These are phyloP conservation scores for Caenorhabditis angaria DNA, from an alignment of 2,888 invertebrate species.

Conservation along the genomic window DNA sequence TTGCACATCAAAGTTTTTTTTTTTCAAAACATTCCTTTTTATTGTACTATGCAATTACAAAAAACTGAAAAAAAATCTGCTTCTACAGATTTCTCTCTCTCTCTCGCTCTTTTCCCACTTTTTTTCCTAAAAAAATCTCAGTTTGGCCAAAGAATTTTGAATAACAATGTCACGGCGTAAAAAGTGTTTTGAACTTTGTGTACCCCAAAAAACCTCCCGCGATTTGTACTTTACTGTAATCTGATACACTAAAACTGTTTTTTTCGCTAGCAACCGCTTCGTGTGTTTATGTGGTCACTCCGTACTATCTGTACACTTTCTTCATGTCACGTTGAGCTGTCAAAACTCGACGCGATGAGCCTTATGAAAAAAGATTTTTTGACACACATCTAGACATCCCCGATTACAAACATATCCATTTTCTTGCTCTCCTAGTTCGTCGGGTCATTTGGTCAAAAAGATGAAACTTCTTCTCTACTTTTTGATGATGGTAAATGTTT, in stretches of 20 bases:
- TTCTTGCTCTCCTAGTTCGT: constrained; percentile 18
- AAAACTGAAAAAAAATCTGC: too few relatives aligned
- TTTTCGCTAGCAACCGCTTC: background rate
- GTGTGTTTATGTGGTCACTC: constrained; percentile 40
- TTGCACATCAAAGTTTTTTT: too few relatives aligned
- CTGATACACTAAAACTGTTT: background rate
- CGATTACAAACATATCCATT: constrained; percentile 7
- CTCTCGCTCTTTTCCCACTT: too few relatives aligned
- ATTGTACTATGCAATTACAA: too few relatives aligned
- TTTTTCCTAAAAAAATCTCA: too few relatives aligned
- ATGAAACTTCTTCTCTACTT: background rate
- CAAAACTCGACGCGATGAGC: constrained; percentile 36
- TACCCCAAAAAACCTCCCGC: background rate
- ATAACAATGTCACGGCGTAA: background rate
- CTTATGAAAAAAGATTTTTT: constrained; percentile 42
- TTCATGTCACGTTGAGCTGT: constrained; percentile 36
- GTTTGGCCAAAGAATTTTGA: too few relatives aligned
- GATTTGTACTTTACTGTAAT: background rate
- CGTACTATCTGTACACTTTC: constrained; percentile 36
- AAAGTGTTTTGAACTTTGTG: background rate
- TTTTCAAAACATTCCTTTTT: too few relatives aligned
- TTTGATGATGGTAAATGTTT: background rate
- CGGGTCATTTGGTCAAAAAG: constrained; percentile 8
- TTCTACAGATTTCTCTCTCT: too few relatives aligned
- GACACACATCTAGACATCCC: constrained; percentile 16